Evolutionary conservation across 2,888 invertebrate species (phyloP).

Genomic region (Dorcus hopei): DNA sequence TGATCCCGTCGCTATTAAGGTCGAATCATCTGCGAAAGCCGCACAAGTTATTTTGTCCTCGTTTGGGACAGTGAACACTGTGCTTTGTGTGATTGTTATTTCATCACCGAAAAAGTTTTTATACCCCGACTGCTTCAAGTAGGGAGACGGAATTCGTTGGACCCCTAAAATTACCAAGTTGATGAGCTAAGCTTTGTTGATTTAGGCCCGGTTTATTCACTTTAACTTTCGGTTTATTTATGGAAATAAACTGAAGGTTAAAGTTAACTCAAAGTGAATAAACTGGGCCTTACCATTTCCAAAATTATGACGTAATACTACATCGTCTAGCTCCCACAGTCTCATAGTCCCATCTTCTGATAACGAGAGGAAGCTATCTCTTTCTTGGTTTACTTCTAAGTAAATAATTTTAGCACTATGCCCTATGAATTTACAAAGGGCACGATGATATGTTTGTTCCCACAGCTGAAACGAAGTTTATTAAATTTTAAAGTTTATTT

Average conservation of each 20-base stretch:
- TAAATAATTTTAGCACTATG: slow-evolving; percentile 50
- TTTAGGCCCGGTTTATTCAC: no score
- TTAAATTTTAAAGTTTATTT: neutral
- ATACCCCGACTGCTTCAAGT: slow-evolving; percentile 41
- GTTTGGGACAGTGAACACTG: slow-evolving; percentile 20
- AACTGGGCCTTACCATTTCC: neutral
- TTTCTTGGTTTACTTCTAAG: slow-evolving; percentile 55
- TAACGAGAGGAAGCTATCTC: slow-evolving; percentile 58
- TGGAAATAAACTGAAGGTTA: no score
- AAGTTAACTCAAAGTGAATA: no score
- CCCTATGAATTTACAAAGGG: slow-evolving; percentile 53
- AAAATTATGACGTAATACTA: neutral
- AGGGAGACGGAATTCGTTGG: slow-evolving; percentile 29
- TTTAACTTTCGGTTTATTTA: no score
- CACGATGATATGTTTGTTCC: slow-evolving; percentile 56
- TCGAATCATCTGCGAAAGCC: slow-evolving; percentile 30
- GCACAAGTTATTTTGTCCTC: slow-evolving; percentile 31
- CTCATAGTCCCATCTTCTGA: slow-evolving; percentile 58
- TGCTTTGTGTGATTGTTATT: slow-evolving; percentile 25
- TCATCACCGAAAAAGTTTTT: slow-evolving; percentile 39
- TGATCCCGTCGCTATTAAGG: slow-evolving; percentile 29
- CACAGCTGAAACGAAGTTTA: slow-evolving; percentile 52
- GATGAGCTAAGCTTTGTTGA: no score
- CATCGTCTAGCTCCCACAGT: slow-evolving; percentile 55
- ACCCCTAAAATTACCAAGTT: neutral